phyloP scores from a whole-genome alignment of 2,797 vertebrate species.

The Sarcophilus harrisii region DNA sequence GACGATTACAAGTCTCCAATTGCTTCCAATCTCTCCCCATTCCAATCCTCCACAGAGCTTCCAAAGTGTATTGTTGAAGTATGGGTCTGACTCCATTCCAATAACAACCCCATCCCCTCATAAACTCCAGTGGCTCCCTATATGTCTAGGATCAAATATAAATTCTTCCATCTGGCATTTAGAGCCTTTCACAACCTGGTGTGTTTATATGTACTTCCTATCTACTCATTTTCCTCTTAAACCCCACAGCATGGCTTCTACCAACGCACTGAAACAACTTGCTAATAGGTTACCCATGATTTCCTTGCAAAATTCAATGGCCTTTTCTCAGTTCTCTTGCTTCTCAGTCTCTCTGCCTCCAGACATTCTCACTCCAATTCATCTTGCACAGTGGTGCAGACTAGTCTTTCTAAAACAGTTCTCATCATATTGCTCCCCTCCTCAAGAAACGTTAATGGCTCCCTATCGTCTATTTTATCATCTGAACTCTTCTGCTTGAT shows the following conservation, averaged over 20 bases:
- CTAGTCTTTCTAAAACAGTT: background rate
- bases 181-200: background rate
- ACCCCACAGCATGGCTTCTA: background rate
- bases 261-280: background rate
- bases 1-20: background rate
- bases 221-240: background rate
- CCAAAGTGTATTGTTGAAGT: background rate
- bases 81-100: background rate
- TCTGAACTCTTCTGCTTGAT: background rate
- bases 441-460: constrained; percentile 1
- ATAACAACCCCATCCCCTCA: background rate
- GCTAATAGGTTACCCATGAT: background rate
- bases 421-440: background rate
- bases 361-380: background rate
- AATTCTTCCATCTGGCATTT: background rate
- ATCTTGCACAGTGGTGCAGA: background rate
- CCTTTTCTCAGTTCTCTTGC: background rate
- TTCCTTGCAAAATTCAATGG: background rate
- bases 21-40: background rate
- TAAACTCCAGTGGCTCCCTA: background rate
- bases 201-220: background rate
- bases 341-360: background rate
- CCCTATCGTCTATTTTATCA: background rate
- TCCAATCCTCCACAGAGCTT: background rate
- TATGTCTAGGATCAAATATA: background rate